Base-by-base conservation (phyloP, 2,797 vertebrate species). In the Peromyscus attwateri region DNA sequence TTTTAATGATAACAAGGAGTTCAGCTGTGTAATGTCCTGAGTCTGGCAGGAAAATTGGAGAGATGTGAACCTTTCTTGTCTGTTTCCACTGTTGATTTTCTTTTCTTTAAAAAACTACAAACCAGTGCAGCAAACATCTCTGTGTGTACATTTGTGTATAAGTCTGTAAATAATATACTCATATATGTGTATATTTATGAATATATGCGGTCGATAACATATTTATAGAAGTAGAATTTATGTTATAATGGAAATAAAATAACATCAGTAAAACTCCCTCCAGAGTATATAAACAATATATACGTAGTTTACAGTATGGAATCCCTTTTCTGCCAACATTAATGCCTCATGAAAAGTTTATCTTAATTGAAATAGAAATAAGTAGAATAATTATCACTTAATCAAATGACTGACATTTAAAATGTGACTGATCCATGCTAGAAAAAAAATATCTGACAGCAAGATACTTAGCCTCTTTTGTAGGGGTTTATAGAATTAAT, bases 361-460 rank as follows among this genome's bases (percentile, higher is more conserved):
- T 49, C 62, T 93, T 89, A 88, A 83, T n/a, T 88, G 6, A 95
- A 92, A 95, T 83, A 43, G 10, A 95, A 91, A 94, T 84, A 43
- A 73, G 23, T 80, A 57, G 31, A 84, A 70, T 92, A 13, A 75
- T 75, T 87, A 49, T 94, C 62, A 96, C 7, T 93, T 94, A 93
- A 57, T 60, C 31, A 82, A 68, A 85, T 97, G 21, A 96, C 52
- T 70, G 68, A 97, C 57, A 96, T 55, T 43, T 81, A 34, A 96
- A 57, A 89, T 91, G 14, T 88, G 64, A 95, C 46, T 84, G 95
- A 68, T 90, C 4, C 66, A 64, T 77, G 31, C 71, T 93, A 95
- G 95, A 94, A 94, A 95, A 82, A 77, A 97, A 95, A 79, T 82
- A 92, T 40, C 29, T 95, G 34, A 29, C 87, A 79, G 21, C 60